A percentile compares a stretch with the other conserved stretches of the same genome.
Evolutionary conservation across 1,140 invertebrate species (phyloP).

Genomic region (Drosophila bipectinata): DNA sequence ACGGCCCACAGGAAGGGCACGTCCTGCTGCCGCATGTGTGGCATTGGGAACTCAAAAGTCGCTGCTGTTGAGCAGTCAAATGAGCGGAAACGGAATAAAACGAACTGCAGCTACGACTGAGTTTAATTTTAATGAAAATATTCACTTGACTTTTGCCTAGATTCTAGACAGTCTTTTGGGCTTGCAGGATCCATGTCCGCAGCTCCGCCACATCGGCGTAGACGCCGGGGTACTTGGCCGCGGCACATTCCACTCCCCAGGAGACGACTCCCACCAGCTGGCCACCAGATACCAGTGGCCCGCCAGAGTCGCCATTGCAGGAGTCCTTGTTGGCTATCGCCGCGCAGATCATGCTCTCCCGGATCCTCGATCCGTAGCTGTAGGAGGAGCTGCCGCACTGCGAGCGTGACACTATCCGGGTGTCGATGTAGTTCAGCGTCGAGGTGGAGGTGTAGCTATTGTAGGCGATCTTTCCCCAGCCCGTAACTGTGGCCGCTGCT

Average conservation of each 20-base stretch:
- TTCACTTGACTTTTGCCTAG: conserved; percentile 26
- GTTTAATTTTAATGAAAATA: conserved; percentile 26
- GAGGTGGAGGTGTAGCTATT: conserved; percentile 14
- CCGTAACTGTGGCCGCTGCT: conserved; percentile 71
- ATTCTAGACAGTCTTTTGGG: conserved; percentile 42
- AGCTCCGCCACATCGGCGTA: conserved; percentile 53
- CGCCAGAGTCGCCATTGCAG: conserved; percentile 75
- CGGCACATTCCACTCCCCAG: conserved; percentile 59
- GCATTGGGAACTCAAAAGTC: conserved; percentile 41
- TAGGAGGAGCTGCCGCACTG: conserved; percentile 54
- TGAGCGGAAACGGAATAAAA: conserved; percentile 36
- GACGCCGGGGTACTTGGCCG: conserved; percentile 45
- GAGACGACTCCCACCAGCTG: conserved; percentile 66
- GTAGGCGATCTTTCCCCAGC: conserved; percentile 83
- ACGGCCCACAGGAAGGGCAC: conserved; percentile 45
- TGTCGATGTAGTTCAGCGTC: conserved; percentile 53
- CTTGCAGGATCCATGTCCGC: conserved; percentile 35
- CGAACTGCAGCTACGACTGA: conserved; percentile 25
- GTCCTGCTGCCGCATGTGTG: conserved; percentile 40
- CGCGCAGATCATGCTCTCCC: conserved; percentile 67
- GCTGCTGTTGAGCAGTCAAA: conserved; percentile 38
- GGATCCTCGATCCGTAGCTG: conserved; percentile 53
- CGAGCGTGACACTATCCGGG: conserved; percentile 48
- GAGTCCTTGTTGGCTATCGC: conserved; percentile 57
- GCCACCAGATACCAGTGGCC: conserved; percentile 64